phyloP scores from a whole-genome alignment of 2,888 invertebrate species.

The Napeogenes inachia region DNA sequence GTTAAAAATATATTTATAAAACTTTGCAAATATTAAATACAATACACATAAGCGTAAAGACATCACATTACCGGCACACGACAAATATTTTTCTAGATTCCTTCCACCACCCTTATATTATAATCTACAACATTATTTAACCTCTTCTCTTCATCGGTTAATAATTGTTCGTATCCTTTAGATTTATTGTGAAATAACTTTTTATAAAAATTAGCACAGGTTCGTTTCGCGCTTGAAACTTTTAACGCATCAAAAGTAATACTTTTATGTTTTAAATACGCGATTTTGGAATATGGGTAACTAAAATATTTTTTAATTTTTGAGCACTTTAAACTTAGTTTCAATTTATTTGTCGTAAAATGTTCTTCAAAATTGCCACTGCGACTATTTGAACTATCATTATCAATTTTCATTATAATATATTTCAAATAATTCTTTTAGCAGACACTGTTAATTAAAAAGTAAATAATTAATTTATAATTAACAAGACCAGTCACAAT shows the following conservation, averaged over 20 bases:
- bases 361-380: conserved; percentile 37
- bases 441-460: not conserved
- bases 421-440: too few species aligned
- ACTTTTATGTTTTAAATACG: conserved; percentile 45
- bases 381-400: conserved; percentile 23
- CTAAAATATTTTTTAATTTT: conserved; percentile 48
- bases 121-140: conserved; percentile 51
- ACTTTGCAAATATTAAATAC: not conserved
- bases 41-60: not conserved
- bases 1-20: too few species aligned
- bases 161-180: conserved; percentile 79
- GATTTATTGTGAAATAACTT: conserved; percentile 61
- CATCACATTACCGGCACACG: conserved; percentile 20
- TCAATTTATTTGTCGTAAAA: conserved; percentile 23
- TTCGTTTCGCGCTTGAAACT: conserved; percentile 56
- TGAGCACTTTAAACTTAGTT: conserved; percentile 44
- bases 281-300: conserved; percentile 44
- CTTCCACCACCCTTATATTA: conserved; percentile 55
- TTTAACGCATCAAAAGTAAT: conserved; percentile 59
- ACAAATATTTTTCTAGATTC: conserved; percentile 37
- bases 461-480: conserved; percentile 6
- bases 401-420: conserved; percentile 27
- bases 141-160: conserved; percentile 85
- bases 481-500: conserved; percentile 10
- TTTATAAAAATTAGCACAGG: conserved; percentile 59